Conservation (phyloP, 2,797 vertebrate species). For the Phoebastria nigripes region DNA sequence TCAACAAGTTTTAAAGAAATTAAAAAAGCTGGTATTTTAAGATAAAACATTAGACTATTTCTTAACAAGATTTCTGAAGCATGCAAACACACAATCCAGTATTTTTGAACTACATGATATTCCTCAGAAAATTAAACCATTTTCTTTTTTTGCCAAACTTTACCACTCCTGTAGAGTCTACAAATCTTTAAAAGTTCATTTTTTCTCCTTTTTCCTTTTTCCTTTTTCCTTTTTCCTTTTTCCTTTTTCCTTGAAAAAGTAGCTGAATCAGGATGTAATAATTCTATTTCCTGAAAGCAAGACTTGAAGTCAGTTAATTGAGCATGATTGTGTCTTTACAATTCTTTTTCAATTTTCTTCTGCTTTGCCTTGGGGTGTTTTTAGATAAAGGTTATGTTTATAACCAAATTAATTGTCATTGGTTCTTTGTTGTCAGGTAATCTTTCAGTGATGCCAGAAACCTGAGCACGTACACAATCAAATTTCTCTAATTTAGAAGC, state of each 20-base stretch:
- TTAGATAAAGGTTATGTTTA: slow-evolving; percentile 1
- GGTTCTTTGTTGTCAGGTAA: background rate
- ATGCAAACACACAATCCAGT: background rate
- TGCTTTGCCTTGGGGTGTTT: background rate
- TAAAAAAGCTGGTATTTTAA: background rate
- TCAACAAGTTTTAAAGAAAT: background rate
- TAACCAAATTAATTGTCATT: background rate
- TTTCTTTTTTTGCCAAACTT: background rate
- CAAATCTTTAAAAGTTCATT: background rate
- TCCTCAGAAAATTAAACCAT: background rate
- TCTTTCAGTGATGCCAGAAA: background rate
- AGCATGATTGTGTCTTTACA: background rate
- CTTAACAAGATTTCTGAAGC: background rate
- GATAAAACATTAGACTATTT: background rate
- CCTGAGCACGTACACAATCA: background rate
- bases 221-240: too few relatives aligned
- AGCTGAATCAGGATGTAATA: background rate
- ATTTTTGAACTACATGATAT: background rate
- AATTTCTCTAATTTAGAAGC: slow-evolving; percentile 12
- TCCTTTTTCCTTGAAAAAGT: background rate
- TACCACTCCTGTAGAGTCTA: background rate
- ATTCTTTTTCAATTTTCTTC: background rate
- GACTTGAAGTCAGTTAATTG: background rate
- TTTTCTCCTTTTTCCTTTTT: background rate
- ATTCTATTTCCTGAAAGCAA: background rate